Evolutionary conservation across 2,113 vertebrate genomes (phyloP).

Genomic region (Cochlearius cochlearius): DNA sequence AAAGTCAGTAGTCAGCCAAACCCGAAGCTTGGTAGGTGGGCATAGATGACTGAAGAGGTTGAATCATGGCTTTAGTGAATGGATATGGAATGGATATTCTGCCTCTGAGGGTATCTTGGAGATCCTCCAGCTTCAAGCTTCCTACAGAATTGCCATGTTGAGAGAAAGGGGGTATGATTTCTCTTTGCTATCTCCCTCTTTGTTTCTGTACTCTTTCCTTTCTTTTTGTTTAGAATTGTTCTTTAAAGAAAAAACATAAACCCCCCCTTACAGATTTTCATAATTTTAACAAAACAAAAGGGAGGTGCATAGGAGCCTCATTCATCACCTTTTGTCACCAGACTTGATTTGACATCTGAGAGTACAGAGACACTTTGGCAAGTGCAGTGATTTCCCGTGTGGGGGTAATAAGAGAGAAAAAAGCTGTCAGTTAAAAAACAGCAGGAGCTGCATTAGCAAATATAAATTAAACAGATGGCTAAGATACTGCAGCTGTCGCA

Average conservation of each 20-base stretch:
- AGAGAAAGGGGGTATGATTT: not conserved
- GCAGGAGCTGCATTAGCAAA: slow-evolving; percentile 68
- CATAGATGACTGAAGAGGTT: not conserved
- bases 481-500: slow-evolving; percentile 62
- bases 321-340: slow-evolving; percentile 54
- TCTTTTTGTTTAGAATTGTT: not conserved
- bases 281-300: slow-evolving; percentile 1
- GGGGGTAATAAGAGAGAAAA: slow-evolving; percentile 63
- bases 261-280: not conserved
- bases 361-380: slow-evolving; percentile 55
- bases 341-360: slow-evolving; percentile 50
- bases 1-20: not conserved
- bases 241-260: not conserved
- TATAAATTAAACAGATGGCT: slow-evolving; percentile 71
- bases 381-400: slow-evolving; percentile 50
- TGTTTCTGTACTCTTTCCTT: not conserved
- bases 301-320: not conserved
- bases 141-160: not conserved
- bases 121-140: not conserved
- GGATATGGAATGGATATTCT: not conserved
- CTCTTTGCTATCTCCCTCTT: not conserved
- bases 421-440: slow-evolving; percentile 65
- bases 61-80: not conserved
- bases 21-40: not conserved
- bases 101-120: not conserved